Base-by-base conservation (phyloP, 2,797 vertebrate genomes). In the Onychomys leucogaster region DNA sequence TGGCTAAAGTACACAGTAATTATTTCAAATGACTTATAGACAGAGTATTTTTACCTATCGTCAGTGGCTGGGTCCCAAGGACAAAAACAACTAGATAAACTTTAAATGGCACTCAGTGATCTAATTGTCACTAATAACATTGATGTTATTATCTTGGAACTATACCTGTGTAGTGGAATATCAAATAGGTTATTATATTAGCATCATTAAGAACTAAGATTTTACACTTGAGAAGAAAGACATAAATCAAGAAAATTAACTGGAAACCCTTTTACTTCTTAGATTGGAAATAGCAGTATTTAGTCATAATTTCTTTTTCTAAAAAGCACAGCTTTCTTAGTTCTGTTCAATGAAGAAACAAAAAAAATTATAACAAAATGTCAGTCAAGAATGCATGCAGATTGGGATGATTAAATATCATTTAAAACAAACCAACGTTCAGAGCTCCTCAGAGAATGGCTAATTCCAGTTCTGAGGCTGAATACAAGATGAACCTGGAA, bases 21-120 rank as follows among this genome's bases (percentile, higher is more conserved):
- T 92, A 92, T 91, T 95, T 94, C 67, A 94, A 88, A 61, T 90
- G 82, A 92, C 77, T 94, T 92, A 65, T 12, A 91, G 94, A 77
- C n/a, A 90, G 6, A 63, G 19, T 75, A 27, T 94, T 94, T 94
- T 94, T 92, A 89, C 49, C 46, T 9, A 77, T 94, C 32, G n/a
- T n/a, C 78, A 82, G 59, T 92, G 81, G 32, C 67, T 67, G 63
- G 32, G 77, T 92, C n/a, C 69, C 49, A 83, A 95, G 91, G 86
- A 94, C 73, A 78, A 89, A 92, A 95, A 92, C 75, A 96, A 86
- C 55, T 95, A 75, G 90, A 92, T 96, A 97, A 97, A 95, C 97
- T 46, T 94, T 93, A 93, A 95, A 80, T 69, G 91, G 29, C 82
- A 91, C 92, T 95, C 27, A 25, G n/a, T 86, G n/a, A 93, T 82